These are phyloP conservation scores for Diprion similis DNA, from an alignment of 1,140 invertebrate genomes.

Conservation along the genomic window DNA sequence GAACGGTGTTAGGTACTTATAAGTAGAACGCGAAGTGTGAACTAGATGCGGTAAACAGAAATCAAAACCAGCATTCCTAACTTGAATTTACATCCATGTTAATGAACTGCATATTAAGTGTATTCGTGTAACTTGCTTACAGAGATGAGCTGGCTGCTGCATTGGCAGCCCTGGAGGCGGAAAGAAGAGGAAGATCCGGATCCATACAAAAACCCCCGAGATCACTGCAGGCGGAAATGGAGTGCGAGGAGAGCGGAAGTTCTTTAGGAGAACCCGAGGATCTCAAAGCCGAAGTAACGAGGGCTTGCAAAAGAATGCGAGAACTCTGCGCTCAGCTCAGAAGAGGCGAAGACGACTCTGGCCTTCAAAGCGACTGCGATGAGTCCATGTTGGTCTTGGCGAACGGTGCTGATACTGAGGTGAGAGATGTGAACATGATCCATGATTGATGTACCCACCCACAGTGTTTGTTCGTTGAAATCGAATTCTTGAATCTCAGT, in stretches of 20 bases:
- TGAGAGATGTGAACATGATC: conserved; percentile 28
- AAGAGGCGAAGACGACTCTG: conserved; percentile 72
- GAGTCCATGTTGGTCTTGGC: conserved; percentile 59
- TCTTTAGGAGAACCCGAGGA: conserved; percentile 67
- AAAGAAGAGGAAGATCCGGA: conserved; percentile 47
- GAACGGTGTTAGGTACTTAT: too few species aligned
- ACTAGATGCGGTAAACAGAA: too few species aligned
- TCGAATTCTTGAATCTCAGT: background rate
- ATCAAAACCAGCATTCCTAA: background rate
- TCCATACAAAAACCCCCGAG: conserved; percentile 57
- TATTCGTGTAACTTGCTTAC: background rate
- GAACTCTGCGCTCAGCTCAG: conserved; percentile 74
- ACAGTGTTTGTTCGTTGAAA: conserved; percentile 11
- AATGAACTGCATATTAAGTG: background rate
- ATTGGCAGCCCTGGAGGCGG: conserved; percentile 46
- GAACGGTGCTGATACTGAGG: conserved; percentile 50
- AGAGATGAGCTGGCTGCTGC: conserved; percentile 56
- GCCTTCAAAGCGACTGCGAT: conserved; percentile 66
- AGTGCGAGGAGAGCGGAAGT: conserved; percentile 67
- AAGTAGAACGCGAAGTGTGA: too few species aligned
- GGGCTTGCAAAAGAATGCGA: conserved; percentile 70
- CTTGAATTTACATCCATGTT: background rate
- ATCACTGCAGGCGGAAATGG: conserved; percentile 79
- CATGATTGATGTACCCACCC: background rate
- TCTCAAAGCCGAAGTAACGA: conserved; percentile 69